Base-by-base conservation (phyloP, 2,888 invertebrate species). In the Rhagonycha fulva region DNA sequence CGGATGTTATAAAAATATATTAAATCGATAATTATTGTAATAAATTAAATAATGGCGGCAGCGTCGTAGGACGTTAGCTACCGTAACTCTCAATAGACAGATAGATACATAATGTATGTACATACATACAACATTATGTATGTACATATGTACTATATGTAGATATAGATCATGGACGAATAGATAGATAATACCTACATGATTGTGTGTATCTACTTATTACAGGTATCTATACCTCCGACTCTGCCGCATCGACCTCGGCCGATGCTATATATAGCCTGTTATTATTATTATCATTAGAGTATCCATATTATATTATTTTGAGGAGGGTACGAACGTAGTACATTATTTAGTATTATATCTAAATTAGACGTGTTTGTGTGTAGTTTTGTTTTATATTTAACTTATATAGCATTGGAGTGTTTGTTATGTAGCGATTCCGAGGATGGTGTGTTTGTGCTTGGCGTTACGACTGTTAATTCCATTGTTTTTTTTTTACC, bases 251-350 rank as follows among this genome's bases (percentile, higher is more conserved):
- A 83, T 79, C 76, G 79, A 85, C 87, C 86, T 87, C 86, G 86
- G 86, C 86, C 85, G 84, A 84, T 84, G 82, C 74, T 76, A 76
- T 74, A 74, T 76, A 74, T 77, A 74, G 74, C 71, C 70, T 70
- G 70, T 70, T 74, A 62, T 19, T 19, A 19, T 70, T 72, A 73
- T 70, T 74, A 62, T n/a, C n/a, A n/a, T 70, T 72, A 72, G 70
- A 70, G 76, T 76, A 73, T 76, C 70, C 19, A 19, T 19, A 19
- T 19, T 19, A 19, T 62, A 72, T 84, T 83, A 84, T 84, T 80
- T 85, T 86, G 87, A 87, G 87, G 87, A 87, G 87, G 87, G 85
- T 87, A 87, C 87, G 87, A 87, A 85, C 83, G 84, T 87, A 86
- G 85, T 78, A 77, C 75, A 80, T 79, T 80, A 81, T 79, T 83